A percentile compares a stretch with the other conserved stretches of the same genome.
These are phyloP conservation scores for Sarcophaga subvicina DNA, from an alignment of 2,888 invertebrate species.

Conservation along the genomic window DNA sequence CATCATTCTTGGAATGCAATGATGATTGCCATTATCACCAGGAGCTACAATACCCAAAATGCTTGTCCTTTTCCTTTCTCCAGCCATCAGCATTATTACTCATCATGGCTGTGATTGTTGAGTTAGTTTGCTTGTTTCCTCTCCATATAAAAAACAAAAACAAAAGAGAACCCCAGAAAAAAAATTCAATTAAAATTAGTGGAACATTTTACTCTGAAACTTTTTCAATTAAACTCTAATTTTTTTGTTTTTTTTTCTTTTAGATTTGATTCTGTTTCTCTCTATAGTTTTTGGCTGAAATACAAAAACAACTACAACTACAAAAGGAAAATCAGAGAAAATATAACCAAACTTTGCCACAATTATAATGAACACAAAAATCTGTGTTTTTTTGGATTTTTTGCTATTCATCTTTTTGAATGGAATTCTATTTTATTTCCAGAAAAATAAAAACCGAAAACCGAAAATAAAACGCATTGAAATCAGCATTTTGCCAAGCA, in stretches of 20 bases:
- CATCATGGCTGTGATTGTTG: not conserved
- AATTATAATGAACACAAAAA: constrained; percentile 62
- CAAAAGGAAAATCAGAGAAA: not conserved
- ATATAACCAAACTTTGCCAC: constrained; percentile 39
- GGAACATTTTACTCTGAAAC: constrained; percentile 64
- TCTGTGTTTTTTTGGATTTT: constrained; percentile 5
- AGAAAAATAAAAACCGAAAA: not conserved
- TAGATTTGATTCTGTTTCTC: constrained; percentile 34
- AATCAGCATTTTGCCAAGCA: constrained; percentile 7
- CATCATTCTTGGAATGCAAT: not conserved
- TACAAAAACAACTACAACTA: not conserved
- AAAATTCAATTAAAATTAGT: constrained; percentile 70
- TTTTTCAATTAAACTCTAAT: constrained; percentile 69
- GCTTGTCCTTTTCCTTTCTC: not conserved
- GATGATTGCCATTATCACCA: not conserved
- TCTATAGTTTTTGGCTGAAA: constrained; percentile 36
- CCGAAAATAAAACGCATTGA: constrained; percentile 18
- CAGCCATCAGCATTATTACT: not conserved
- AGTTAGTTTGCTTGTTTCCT: constrained; percentile 34
- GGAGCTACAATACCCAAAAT: not conserved
- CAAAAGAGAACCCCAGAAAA: not conserved
- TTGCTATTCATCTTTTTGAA: not conserved
- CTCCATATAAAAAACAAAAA: not conserved
- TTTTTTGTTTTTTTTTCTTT: not conserved
- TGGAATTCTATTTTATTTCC: not conserved